Evolutionary conservation across 2,113 vertebrate species (phyloP), one percentile per base, ranked within the genome.

Genomic region (Chaenogobius annularis): DNA sequence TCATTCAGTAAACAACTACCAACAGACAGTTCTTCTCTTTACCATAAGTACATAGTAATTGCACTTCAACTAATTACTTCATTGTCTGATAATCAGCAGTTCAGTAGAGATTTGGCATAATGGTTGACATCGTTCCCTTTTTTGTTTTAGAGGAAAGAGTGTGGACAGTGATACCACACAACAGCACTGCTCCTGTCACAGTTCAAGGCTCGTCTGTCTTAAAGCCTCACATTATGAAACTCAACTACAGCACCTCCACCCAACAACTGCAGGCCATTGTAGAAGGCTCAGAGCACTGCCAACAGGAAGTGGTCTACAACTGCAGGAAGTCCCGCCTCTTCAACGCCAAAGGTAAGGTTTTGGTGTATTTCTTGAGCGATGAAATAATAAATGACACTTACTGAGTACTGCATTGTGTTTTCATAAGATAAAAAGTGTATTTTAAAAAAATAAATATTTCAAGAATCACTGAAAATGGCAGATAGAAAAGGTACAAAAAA

Each of bases 311-410:
- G 67, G 88, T 92, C 15, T 99, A 99, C 88, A 90, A 90, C 84
- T 99, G 98, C 91, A 95, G 81, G 86, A 96, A 90, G 78, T 98
- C 97, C 47, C 95, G 96, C 5, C 93, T 99, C 37, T 94, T 98
- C 31, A 97, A 98, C 73, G 95, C 95, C 0, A 95, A 94, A 0
- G 96, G 98, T 98, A 89, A 92, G 31, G 6, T n/a, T n/a, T n/a
- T 43, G 17, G 9, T 43, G 10, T 59, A 11, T 22, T 31, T 1
- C 12, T 14, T 7, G 23, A 3, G 12, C 7, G 12, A 46, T 7
- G 1, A 50, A 17, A 50, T 6, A 7, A 19, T 50, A 17, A 50
- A 19, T 5, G 6, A 50, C 5, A 17, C 15, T n/a, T 50, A 19
- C 15, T 50, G 5, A 19, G 12, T 14, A 14, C 46, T 47, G 37